Base-by-base conservation (phyloP, 2,888 invertebrate species). In the Hymenopus coronatus region DNA sequence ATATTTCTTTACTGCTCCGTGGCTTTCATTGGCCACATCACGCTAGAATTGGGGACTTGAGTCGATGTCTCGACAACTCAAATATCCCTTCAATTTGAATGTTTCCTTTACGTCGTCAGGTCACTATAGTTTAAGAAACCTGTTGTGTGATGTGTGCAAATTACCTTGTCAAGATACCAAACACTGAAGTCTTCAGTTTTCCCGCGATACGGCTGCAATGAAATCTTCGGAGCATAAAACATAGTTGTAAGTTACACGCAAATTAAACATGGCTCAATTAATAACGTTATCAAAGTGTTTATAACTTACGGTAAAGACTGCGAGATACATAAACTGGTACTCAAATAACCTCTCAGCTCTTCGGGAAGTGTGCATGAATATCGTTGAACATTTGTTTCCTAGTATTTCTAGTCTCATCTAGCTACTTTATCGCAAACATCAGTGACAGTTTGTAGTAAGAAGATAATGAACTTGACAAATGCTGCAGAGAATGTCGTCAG, bases 231-330 rank as follows among this genome's bases (percentile, higher is more conserved):
- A 70, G 25, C 54, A 40, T 40, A 70, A 70, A 70, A 70, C n/a
- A 70, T 70, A 70, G 54, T 70, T 70, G 54, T 70, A 70, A 70
- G 54, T 70, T 70, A 70, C 4, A 70, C 54, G 54, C 12, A 87
- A 86, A 86, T 54, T 87, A 89, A 84, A 88, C 88, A 89, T 88
- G 88, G 89, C 90, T 90, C 88, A 88, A 90, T 88, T 89, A 89
- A 82, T 89, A 90, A 89, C 88, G 90, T 89, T 90, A 90, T 88
- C 27, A 82, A 70, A 25, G 87, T 89, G 89, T 70, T 87, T 28
- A 28, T 30, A 81, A 81, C 33, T 28, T 70, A 70, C 25, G 54
- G 25, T 70, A 70, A 70, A 70, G 54, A 70, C 54, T 70, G 54
- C 54, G 54, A 8, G 4, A 70, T 70, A 70, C 20, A 70, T 70